These are phyloP conservation scores for Belgica antarctica DNA, from an alignment of 2,888 invertebrate species.

Conservation along the genomic window DNA sequence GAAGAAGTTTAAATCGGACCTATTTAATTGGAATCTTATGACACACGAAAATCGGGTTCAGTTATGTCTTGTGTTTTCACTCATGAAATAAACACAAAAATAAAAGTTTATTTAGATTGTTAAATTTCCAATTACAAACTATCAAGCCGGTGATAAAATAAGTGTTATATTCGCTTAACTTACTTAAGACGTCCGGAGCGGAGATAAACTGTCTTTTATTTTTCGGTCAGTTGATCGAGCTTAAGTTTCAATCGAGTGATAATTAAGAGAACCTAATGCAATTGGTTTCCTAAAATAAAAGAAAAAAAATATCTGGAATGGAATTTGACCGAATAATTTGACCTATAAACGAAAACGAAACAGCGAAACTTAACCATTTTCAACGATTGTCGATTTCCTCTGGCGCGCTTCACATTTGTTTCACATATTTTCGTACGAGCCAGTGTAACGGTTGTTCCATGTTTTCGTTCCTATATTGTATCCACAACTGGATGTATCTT, in stretches of 20 bases:
- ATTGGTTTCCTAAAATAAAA: neutral
- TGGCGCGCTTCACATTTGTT: neutral
- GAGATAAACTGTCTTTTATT: conserved; percentile 7
- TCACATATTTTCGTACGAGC: conserved; percentile 1
- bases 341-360: conserved; percentile 26
- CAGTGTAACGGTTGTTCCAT: conserved; percentile 18
- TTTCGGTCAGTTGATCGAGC: conserved; percentile 7
- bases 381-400: conserved; percentile 13
- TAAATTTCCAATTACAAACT: neutral
- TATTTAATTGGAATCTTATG: neutral
- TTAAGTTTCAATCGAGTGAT: neutral
- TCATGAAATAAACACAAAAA: no score
- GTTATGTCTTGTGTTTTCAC: neutral
- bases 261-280: neutral
- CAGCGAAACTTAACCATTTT: conserved; percentile 13
- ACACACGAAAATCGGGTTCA: no score
- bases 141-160: neutral
- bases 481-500: neutral
- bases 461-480: conserved; percentile 7
- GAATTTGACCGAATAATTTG: neutral
- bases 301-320: neutral
- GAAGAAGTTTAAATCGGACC: neutral
- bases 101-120: no score
- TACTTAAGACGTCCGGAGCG: neutral
- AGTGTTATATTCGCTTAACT: neutral